A percentile compares a stretch with the other conserved stretches of the same genome.
These are phyloP conservation scores for Eupithecia subumbrata DNA, from an alignment of 2,888 invertebrate species.

Conservation along the genomic window DNA sequence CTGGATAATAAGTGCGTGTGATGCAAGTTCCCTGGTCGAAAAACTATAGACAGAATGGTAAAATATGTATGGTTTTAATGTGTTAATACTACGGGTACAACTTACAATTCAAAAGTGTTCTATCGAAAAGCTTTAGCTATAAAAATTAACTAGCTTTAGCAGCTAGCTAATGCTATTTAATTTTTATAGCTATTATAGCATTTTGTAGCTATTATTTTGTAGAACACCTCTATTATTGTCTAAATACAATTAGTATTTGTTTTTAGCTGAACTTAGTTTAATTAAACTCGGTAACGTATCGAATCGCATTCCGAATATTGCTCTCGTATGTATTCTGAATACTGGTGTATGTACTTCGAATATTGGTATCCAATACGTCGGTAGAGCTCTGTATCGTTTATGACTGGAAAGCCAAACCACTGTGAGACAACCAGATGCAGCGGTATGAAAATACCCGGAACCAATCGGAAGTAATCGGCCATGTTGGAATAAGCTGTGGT, in stretches of 20 bases:
- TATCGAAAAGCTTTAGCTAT: background rate
- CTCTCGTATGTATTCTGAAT: background rate
- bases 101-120: background rate
- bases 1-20: background rate
- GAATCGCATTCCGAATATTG: background rate
- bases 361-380: background rate
- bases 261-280: background rate
- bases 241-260: no score
- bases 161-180: no score
- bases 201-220: background rate
- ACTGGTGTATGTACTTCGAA: background rate
- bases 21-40: no score
- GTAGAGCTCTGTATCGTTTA: background rate
- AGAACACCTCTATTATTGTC: no score
- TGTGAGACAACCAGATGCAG: background rate
- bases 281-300: background rate
- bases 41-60: background rate
- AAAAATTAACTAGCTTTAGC: no score
- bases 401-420: background rate
- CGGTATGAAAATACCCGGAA: constrained; percentile 9
- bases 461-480: constrained; percentile 27
- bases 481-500: constrained; percentile 13
- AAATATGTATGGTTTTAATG: background rate
- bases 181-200: background rate
- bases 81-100: background rate